phyloP scores from a whole-genome alignment of 1,140 invertebrate species.

The Mesaphorura yosii region DNA sequence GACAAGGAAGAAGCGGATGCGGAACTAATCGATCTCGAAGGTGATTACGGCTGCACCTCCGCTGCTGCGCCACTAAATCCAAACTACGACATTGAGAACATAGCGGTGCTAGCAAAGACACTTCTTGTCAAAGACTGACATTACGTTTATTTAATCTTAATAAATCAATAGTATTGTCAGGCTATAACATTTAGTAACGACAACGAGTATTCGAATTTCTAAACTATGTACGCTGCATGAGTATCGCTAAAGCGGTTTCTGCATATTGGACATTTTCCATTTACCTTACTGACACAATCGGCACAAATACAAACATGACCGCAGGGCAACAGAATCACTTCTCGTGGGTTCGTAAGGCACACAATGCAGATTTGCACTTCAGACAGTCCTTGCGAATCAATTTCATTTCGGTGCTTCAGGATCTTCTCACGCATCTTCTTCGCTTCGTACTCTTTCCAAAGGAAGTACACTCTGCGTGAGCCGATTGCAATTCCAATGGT shows the following conservation, averaged over 20 bases:
- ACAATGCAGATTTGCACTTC: constrained; percentile 21
- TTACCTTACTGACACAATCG: constrained; percentile 54
- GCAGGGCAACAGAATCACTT: constrained; percentile 67
- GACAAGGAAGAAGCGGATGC: not conserved
- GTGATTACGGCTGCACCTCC: no score
- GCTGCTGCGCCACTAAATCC: no score
- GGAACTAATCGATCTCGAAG: not conserved
- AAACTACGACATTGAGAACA: constrained; percentile 26
- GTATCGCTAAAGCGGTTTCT: constrained; percentile 50
- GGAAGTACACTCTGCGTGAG: constrained; percentile 9
- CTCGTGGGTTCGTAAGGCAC: constrained; percentile 28
- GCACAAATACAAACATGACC: constrained; percentile 73
- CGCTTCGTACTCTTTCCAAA: constrained; percentile 17
- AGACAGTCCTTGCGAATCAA: constrained; percentile 17
- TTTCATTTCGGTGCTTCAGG: constrained; percentile 15
- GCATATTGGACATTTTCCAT: constrained; percentile 57
- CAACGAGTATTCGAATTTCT: no score
- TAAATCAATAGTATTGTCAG: no score
- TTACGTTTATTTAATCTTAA: constrained; percentile 1
- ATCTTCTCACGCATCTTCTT: constrained; percentile 25
- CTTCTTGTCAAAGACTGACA: constrained; percentile 1
- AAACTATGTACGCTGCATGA: constrained; percentile 47
- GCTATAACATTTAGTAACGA: no score
- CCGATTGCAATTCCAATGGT: constrained; percentile 16
- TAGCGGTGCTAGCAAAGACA: constrained; percentile 11